Conservation (phyloP, 2,888 invertebrate genomes). For the Holacanthella duospinosa region DNA sequence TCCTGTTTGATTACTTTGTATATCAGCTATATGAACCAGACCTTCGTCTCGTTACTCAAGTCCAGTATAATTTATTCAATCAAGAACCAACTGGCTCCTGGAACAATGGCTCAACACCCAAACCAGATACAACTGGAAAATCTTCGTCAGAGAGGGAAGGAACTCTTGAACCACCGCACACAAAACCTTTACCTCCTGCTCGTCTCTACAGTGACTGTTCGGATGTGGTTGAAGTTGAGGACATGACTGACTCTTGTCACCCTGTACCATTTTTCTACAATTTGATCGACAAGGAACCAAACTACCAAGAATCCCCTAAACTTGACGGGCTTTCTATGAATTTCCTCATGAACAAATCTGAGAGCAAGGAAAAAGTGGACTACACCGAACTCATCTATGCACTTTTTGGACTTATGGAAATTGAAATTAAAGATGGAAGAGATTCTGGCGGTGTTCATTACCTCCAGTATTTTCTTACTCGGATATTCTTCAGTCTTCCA, state of each 20-base stretch:
- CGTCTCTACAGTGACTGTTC: constrained; percentile 35
- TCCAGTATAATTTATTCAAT: constrained; percentile 69
- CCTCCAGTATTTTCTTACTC: constrained; percentile 35
- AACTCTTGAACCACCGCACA: constrained; percentile 6
- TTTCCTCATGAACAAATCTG: constrained; percentile 83
- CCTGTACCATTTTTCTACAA: constrained; percentile 89
- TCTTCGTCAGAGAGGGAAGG: not conserved
- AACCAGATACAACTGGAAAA: not conserved
- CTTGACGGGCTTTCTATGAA: constrained; percentile 63
- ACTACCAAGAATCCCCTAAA: constrained; percentile 73
- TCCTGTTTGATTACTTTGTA: constrained; percentile 87
- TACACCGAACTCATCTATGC: constrained; percentile 79
- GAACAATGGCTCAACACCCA: not conserved
- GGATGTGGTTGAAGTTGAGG: constrained; percentile 16
- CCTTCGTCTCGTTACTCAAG: constrained; percentile 70
- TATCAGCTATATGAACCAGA: constrained; percentile 91
- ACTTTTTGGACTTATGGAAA: constrained; percentile 67
- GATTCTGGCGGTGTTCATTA: constrained; percentile 53
- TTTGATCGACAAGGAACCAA: constrained; percentile 64
- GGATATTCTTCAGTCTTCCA: constrained; percentile 33
- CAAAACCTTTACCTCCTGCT: constrained; percentile 31
- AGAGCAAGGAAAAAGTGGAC: constrained; percentile 57
- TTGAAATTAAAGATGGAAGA: constrained; percentile 42
- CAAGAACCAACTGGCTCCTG: constrained; percentile 42
- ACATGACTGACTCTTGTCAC: constrained; percentile 39